Base-by-base conservation (phyloP, 2,113 vertebrate species). In the Microcebus murinus region DNA sequence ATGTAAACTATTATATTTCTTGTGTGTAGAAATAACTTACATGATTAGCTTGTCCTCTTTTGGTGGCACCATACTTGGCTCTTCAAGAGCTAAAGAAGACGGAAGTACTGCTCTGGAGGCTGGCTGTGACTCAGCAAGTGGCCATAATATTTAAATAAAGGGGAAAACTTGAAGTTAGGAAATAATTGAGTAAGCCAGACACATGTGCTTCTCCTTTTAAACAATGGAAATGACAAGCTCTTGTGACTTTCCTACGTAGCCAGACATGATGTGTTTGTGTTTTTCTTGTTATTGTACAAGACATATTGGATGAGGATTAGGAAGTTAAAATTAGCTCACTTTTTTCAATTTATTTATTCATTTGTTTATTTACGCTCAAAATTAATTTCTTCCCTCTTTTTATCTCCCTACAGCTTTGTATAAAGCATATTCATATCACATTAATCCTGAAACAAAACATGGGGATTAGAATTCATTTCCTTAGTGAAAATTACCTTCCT, bases 131-230 rank as follows among this genome's bases (percentile, higher is more conserved):
- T 96, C 85, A 96, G 83, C 90, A 70, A 57, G 3, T 90, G 67
- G 79, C 84, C 14, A 50, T 55, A 36, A 80, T 36, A 14, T 85
- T 91, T 94, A 71, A 70, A 94, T 86, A 80, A 96, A 97, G 81
- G 74, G 20, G 82, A 95, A 97, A 92, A 83, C 34, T 81, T 67
- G 34, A 87, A 87, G 80, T 73, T 92, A 90, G 85, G 68, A 52
- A 70, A 79, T 82, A 94, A 67, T 34, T 71, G 81, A 92, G 74
- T 83, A 90, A 96, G 50, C 36, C 45, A 74, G 45, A 90, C 39
- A 71, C 77, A 73, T 94, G 95, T 67, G 7, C 55, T 94, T 95
- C 82, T 94, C 39, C 73, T 87, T 94, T 95, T 70, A 57, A 94
- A 91, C 65, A 90, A 61, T 45, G 57, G 91, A 93, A 95, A 74